Evolutionary conservation across 1,140 invertebrate species (phyloP).

Genomic region (Drosophila suzukii): DNA sequence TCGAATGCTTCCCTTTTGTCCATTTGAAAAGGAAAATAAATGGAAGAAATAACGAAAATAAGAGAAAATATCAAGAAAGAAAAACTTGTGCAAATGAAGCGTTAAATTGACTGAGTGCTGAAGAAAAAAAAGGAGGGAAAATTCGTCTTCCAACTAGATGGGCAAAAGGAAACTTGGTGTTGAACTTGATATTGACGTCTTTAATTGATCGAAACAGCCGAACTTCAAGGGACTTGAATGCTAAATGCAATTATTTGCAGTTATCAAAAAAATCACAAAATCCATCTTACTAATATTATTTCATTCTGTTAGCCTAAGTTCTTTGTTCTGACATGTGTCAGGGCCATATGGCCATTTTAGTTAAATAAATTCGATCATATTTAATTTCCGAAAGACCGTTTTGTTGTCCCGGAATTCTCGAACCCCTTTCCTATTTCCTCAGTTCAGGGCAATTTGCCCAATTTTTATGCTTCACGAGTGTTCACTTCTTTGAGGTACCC

Average conservation of each 20-base stretch:
- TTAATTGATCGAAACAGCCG: slow-evolving; percentile 31
- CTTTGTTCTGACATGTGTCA: slow-evolving; percentile 4
- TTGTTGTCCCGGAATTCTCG: background rate
- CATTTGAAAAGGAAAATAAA: slow-evolving; percentile 35
- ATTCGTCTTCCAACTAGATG: slow-evolving; percentile 11
- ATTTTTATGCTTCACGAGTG: slow-evolving; percentile 34
- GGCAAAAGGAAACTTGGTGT: slow-evolving; percentile 18
- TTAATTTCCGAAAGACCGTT: slow-evolving; percentile 2
- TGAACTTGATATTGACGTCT: slow-evolving; percentile 17
- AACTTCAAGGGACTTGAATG: background rate
- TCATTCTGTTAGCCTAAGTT: background rate
- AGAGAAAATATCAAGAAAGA: background rate
- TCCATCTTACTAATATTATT: background rate
- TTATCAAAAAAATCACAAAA: background rate
- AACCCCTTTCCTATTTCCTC: background rate
- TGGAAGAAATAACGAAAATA: slow-evolving; percentile 13
- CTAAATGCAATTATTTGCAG: slow-evolving; percentile 3
- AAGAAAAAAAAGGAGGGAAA: background rate
- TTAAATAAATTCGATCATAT: background rate
- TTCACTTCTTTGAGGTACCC: slow-evolving; percentile 23
- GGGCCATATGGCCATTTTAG: background rate
- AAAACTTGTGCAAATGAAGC: slow-evolving; percentile 70
- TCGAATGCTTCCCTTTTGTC: slow-evolving; percentile 37
- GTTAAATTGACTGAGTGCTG: slow-evolving; percentile 67
- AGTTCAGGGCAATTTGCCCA: slow-evolving; percentile 12